phyloP scores from a whole-genome alignment of 92 coral and sea anemone species.

The Umimayanthus kanabou region DNA sequence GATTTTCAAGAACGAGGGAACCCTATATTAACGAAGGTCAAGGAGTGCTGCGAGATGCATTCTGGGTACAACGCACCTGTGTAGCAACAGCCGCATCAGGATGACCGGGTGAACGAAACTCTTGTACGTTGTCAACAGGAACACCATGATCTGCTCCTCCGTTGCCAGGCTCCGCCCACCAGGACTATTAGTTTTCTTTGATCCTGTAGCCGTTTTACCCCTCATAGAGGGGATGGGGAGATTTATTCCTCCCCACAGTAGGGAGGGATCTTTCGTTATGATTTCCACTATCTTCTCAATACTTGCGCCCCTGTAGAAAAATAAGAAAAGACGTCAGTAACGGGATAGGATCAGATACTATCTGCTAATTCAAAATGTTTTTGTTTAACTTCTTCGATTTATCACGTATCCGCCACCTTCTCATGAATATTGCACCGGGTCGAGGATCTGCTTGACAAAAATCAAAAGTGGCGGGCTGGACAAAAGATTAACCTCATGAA shows the following conservation, averaged over 20 bases:
- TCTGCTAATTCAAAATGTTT: no score
- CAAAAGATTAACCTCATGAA: no score
- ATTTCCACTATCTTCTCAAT: slow-evolving; percentile 82
- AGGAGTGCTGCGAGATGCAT: no score
- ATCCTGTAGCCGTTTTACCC: slow-evolving; percentile 52
- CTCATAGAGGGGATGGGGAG: slow-evolving; percentile 76
- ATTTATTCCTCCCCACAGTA: slow-evolving; percentile 90
- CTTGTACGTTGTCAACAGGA: slow-evolving; percentile 84
- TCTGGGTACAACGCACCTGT: slow-evolving; percentile 52
- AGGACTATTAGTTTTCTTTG: slow-evolving; percentile 63
- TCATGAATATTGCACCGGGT: no score
- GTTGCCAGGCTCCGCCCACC: slow-evolving; percentile 54
- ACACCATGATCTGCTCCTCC: slow-evolving; percentile 89
- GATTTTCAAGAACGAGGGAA: no score
- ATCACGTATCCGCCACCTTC: no score
- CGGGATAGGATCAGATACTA: no score
- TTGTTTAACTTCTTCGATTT: no score
- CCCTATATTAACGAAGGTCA: no score
- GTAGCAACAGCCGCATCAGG: slow-evolving; percentile 75
- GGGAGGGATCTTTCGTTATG: slow-evolving; percentile 75
- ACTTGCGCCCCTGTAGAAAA: slow-evolving; percentile 72
- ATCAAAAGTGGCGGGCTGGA: no score
- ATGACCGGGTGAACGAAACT: slow-evolving; percentile 82
- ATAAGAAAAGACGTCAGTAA: background rate
- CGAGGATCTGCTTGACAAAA: no score